These are phyloP conservation scores for Drosophila lacteicornis DNA, from an alignment of 1,140 invertebrate genomes.

Conservation along the genomic window DNA sequence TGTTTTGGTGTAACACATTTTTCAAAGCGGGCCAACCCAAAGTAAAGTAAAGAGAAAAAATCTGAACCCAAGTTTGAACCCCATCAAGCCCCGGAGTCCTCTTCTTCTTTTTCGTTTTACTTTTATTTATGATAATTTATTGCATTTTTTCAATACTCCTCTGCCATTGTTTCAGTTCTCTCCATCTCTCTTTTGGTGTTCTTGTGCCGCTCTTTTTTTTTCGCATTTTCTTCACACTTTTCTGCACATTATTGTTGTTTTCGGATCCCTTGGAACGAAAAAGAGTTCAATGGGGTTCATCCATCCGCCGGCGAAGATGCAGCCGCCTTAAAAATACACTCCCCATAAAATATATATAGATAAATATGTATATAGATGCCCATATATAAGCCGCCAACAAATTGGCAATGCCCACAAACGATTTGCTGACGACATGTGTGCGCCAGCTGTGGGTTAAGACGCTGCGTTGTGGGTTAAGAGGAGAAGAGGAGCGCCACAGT, in stretches of 20 bases:
- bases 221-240: constrained; percentile 63
- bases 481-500: background rate
- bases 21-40: constrained; percentile 34
- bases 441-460: constrained; percentile 62
- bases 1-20: constrained; percentile 39
- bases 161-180: constrained; percentile 37
- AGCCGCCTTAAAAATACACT: constrained; percentile 61
- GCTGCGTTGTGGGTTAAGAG: constrained; percentile 1
- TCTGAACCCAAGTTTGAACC: constrained; percentile 30
- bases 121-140: constrained; percentile 75
- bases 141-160: constrained; percentile 65
- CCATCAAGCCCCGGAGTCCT: constrained; percentile 15
- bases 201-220: constrained; percentile 49
- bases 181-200: constrained; percentile 42
- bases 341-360: constrained; percentile 24
- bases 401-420: constrained; percentile 61
- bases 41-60: constrained; percentile 31
- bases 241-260: constrained; percentile 48
- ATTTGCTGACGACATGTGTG: constrained; percentile 66
- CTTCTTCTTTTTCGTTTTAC: constrained; percentile 9
- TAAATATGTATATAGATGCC: constrained; percentile 5
- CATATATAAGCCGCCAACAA: constrained; percentile 49
- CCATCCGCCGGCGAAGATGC: constrained; percentile 40
- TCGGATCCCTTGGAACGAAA: constrained; percentile 23
- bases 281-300: constrained; percentile 69